These are phyloP conservation scores for Portunus trituberculatus DNA, from an alignment of 1,140 invertebrate species.

Conservation along the genomic window DNA sequence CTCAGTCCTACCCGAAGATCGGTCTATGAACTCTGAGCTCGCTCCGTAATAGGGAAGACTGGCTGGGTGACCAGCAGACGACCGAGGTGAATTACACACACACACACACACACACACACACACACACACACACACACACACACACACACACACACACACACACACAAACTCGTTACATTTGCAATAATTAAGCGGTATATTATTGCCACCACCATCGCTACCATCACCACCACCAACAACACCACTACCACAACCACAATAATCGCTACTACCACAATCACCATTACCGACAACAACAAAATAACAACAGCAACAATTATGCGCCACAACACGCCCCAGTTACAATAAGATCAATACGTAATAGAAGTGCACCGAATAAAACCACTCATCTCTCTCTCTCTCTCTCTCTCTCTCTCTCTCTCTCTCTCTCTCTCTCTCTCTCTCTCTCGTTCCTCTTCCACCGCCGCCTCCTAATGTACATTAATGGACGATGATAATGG, in stretches of 20 bases:
- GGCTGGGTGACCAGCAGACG: too few species aligned
- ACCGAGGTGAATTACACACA: too few species aligned
- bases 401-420: conserved; percentile 17
- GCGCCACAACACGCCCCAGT: background rate
- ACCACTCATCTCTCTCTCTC: background rate
- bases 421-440: conserved; percentile 6
- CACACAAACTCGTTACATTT: background rate
- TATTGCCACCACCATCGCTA: background rate
- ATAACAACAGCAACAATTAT: background rate
- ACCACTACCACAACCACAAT: too few species aligned
- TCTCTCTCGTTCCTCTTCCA: background rate
- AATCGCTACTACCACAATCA: too few species aligned
- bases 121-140: conserved; percentile 36
- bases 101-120: conserved; percentile 44
- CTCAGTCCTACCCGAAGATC: too few species aligned
- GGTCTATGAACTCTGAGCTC: too few species aligned
- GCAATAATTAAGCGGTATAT: background rate
- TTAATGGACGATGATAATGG: conserved; percentile 22
- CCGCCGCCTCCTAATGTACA: background rate
- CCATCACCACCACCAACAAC: too few species aligned
- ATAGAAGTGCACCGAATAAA: background rate
- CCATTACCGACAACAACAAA: background rate
- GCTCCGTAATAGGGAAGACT: too few species aligned
- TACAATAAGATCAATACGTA: background rate
- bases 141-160: conserved; percentile 35